Evolutionary conservation across 2,888 invertebrate species (phyloP).

Genomic region (Aporophyla nigra): DNA sequence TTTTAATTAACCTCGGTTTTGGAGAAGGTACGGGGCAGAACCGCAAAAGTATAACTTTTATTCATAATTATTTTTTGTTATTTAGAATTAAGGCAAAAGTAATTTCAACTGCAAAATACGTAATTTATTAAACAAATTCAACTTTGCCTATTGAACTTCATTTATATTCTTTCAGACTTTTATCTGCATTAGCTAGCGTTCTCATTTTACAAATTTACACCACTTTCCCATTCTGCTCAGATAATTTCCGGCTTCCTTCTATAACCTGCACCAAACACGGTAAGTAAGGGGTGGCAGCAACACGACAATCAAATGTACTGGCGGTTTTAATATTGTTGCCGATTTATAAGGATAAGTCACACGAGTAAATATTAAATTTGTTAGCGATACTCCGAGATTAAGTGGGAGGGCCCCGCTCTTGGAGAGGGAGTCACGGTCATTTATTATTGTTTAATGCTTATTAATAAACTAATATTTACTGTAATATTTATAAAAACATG

Average conservation of each 20-base stretch:
- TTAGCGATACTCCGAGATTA: conserved; percentile 89
- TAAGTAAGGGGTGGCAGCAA: conserved; percentile 81
- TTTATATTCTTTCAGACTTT: background rate
- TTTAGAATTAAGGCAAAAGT: background rate
- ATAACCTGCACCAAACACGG: conserved; percentile 69
- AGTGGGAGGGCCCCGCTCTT: conserved; percentile 81
- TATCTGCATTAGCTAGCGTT: too few relatives aligned
- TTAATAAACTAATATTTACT: conserved; percentile 40
- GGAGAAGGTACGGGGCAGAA: background rate
- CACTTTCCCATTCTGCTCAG: background rate
- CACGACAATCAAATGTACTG: conserved; percentile 88
- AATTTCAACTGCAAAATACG: background rate
- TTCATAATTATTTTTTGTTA: background rate
- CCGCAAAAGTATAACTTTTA: background rate
- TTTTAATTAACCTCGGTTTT: background rate
- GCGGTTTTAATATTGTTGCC: conserved; percentile 90
- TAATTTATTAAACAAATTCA: background rate
- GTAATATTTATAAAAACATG: background rate
- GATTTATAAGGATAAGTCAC: conserved; percentile 91
- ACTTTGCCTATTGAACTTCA: background rate
- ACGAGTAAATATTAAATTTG: conserved; percentile 91
- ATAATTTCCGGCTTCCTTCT: conserved; percentile 26
- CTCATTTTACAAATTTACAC: background rate
- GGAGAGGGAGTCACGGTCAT: conserved; percentile 54
- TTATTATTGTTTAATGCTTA: conserved; percentile 51